Evolutionary conservation across 2,113 vertebrate species (phyloP).

Genomic region (Paralichthys olivaceus): DNA sequence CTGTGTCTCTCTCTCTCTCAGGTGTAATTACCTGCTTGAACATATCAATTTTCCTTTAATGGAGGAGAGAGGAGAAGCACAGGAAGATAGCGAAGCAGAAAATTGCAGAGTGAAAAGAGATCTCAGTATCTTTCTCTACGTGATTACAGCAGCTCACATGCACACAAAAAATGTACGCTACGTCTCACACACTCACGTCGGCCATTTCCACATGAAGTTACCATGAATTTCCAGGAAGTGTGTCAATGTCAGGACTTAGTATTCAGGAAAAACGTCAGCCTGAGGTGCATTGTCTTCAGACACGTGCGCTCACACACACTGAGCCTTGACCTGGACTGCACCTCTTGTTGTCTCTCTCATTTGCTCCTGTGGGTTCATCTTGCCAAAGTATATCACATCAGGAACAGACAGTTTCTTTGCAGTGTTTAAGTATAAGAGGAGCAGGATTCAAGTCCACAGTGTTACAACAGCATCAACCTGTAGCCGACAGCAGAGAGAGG

Average conservation of each 20-base stretch:
- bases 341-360: constrained; percentile 30
- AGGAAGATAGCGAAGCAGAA: constrained; percentile 1
- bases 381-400: constrained; percentile 5
- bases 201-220: constrained; percentile 34
- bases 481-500: too few species aligned
- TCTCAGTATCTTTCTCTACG: constrained; percentile 9
- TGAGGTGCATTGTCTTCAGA: constrained; percentile 66
- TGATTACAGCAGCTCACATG: constrained; percentile 5
- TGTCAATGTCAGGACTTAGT: constrained; percentile 59
- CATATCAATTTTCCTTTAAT: constrained; percentile 66
- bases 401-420: neutral
- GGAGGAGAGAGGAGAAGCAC: constrained; percentile 25
- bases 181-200: neutral
- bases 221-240: constrained; percentile 71
- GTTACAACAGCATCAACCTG: neutral
- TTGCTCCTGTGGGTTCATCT: constrained; percentile 38
- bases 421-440: neutral
- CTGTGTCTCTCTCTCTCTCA: constrained; percentile 16
- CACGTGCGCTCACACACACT: constrained; percentile 26
- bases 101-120: constrained; percentile 16
- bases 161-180: neutral
- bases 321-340: constrained; percentile 54
- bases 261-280: constrained; percentile 61
- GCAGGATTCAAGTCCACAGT: neutral
- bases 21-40: constrained; percentile 59